Conservation (phyloP, 2,888 invertebrate genomes). For the Baronia brevicornis region DNA sequence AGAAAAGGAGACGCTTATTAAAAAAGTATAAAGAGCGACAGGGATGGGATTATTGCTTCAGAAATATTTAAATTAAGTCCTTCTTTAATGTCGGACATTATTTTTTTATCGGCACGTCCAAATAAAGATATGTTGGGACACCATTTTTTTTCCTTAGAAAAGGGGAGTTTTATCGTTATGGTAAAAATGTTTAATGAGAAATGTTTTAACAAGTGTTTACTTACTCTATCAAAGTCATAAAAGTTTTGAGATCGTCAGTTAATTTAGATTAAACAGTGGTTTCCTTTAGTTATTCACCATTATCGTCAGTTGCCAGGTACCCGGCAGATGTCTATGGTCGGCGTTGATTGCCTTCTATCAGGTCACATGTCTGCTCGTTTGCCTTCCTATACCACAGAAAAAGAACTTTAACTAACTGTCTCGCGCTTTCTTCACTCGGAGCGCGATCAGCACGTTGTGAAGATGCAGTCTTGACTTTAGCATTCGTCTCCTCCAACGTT, state of each 20-base stretch:
- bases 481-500: too few relatives aligned
- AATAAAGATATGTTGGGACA: slow-evolving; percentile 60
- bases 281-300: too few relatives aligned
- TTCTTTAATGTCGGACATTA: slow-evolving; percentile 68
- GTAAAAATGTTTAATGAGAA: slow-evolving; percentile 25
- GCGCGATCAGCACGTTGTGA: too few relatives aligned
- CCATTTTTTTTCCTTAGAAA: slow-evolving; percentile 22
- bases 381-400: too few relatives aligned
- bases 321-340: too few relatives aligned
- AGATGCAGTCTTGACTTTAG: too few relatives aligned
- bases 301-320: too few relatives aligned
- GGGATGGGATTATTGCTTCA: slow-evolving; percentile 34
- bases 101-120: slow-evolving; percentile 67
- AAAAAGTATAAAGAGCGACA: slow-evolving; percentile 18
- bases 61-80: slow-evolving; percentile 72
- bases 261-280: too few relatives aligned
- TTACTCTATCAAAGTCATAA: neutral
- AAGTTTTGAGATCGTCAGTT: slow-evolving; percentile 18
- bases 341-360: too few relatives aligned
- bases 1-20: slow-evolving; percentile 31
- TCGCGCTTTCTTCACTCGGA: too few relatives aligned
- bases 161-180: slow-evolving; percentile 32
- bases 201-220: slow-evolving; percentile 9
- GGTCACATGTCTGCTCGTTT: too few relatives aligned
- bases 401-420: too few relatives aligned